Percentiles rank a stretch among this genome's conserved stretches.
Evolutionary conservation across 1,140 invertebrate species (phyloP).

Genomic region (Drosophila sp.): DNA sequence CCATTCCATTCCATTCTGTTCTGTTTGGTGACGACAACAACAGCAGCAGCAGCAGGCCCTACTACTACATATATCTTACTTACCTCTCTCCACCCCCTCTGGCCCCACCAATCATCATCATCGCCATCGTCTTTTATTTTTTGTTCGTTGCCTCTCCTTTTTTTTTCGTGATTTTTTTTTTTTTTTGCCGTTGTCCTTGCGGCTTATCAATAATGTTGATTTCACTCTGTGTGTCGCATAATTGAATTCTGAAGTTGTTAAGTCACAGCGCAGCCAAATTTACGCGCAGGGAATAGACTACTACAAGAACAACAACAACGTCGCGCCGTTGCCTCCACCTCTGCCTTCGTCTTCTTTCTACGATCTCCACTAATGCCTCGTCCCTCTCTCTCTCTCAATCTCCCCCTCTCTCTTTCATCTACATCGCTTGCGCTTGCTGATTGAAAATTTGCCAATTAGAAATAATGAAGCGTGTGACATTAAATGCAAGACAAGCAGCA

Average conservation of each 20-base stretch:
- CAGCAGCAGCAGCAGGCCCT: background rate
- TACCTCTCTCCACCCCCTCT: conserved; percentile 5
- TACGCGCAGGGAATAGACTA: conserved; percentile 67
- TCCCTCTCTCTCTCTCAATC: background rate
- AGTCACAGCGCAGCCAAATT: conserved; percentile 73
- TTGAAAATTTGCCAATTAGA: conserved; percentile 82
- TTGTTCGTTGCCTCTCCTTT: conserved; percentile 9
- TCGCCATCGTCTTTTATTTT: conserved; percentile 8
- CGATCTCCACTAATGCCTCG: background rate
- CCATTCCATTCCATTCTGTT: background rate
- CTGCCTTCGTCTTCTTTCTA: no score
- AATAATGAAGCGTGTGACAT: conserved; percentile 82
- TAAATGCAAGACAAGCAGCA: conserved; percentile 80
- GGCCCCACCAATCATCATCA: background rate
- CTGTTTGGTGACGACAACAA: conserved; percentile 6
- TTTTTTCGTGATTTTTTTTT: conserved; percentile 10
- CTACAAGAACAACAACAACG: background rate
- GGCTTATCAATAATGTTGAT: conserved; percentile 82
- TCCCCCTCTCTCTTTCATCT: conserved; percentile 28
- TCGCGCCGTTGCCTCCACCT: no score
- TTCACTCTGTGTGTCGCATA: conserved; percentile 80
- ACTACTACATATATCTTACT: conserved; percentile 1
- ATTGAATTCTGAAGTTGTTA: conserved; percentile 82
- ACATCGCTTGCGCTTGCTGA: conserved; percentile 51
- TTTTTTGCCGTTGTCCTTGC: conserved; percentile 70